These are phyloP conservation scores for Maniola jurtina DNA, from an alignment of 1,140 invertebrate genomes.

Conservation along the genomic window DNA sequence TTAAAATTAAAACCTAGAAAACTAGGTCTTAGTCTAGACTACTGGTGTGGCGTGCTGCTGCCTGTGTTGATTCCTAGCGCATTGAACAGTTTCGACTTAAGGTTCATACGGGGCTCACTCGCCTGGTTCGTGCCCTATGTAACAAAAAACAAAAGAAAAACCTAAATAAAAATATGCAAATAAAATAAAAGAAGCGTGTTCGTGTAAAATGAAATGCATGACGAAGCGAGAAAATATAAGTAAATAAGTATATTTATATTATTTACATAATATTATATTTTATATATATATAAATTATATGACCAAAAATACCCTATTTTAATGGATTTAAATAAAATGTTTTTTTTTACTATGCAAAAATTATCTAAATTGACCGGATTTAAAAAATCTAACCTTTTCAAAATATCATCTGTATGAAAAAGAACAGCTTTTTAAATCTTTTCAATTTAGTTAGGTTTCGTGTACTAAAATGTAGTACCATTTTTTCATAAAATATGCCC, in stretches of 20 bases:
- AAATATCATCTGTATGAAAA: too few species aligned
- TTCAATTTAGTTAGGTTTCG: too few species aligned
- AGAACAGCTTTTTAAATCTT: too few species aligned
- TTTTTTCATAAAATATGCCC: too few species aligned
- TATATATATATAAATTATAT: not conserved
- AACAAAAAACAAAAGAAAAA: constrained; percentile 59
- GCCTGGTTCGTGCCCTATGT: constrained; percentile 73
- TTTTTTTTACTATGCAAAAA: too few species aligned
- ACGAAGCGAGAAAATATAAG: constrained; percentile 7
- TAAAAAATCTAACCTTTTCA: too few species aligned
- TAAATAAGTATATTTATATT: not conserved
- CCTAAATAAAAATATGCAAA: constrained; percentile 55
- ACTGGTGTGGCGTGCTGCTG: constrained; percentile 68
- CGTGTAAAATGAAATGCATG: not conserved
- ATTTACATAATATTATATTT: not conserved
- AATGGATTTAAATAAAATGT: too few species aligned
- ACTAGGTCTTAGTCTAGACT: constrained; percentile 51
- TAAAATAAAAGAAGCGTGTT: constrained; percentile 36
- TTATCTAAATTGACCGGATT: too few species aligned
- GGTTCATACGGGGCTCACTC: constrained; percentile 75
- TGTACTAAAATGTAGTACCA: too few species aligned
- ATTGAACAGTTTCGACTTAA: constrained; percentile 79
- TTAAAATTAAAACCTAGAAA: constrained; percentile 51
- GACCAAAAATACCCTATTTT: too few species aligned
- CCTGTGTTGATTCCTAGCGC: constrained; percentile 77